Base-by-base conservation (phyloP, 2,797 vertebrate genomes). In the Parambassis ranga region DNA sequence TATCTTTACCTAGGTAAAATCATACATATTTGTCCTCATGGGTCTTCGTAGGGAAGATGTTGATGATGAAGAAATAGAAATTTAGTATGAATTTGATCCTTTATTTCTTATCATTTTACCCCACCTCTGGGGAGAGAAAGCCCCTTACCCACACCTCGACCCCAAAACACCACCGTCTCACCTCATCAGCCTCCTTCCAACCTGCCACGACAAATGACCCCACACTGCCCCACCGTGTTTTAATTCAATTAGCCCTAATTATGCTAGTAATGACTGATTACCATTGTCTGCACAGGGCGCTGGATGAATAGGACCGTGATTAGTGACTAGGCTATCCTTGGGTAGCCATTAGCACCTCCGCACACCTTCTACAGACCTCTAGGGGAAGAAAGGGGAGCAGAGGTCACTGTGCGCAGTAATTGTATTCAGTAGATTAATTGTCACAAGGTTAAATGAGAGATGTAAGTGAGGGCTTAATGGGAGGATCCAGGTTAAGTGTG, bases 231-330 rank as follows among this genome's bases (percentile, higher is more conserved):
- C 4, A 0, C 33, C 49, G 69, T 68, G 69, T 78, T 75, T 70
- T 88, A 89, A 91, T 90, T 83, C 87, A 90, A 88, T 91, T 88
- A 91, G 80, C 73, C 64, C 70, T 85, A 87, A 85, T 90, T 86
- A 77, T 81, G 70, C 68, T 80, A 65, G 71, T 79, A 79, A 75
- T 87, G 90, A 89, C 68, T 87, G 81, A 89, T 89, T 77, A 81
- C 68, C 65, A 64, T 89, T 89, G 86, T 90, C 84, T 83, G 75
- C 37, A 30, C 77, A 10, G 23, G 41, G 13, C 49, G 30, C 68
- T 58, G 69, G 58, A 84, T 85, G 79, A 83, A 87, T 86, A 66
- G 68, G 44, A 7, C 51, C 0, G 38, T 82, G 84, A 90, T 91
- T 85, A 85, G 88, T 22, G 10, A 30, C 47, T 28, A 16, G 41